Percentiles rank a stretch among this genome's conserved stretches.
phyloP scores from a whole-genome alignment of 1,140 invertebrate genomes.

The Drosophila teissieri region DNA sequence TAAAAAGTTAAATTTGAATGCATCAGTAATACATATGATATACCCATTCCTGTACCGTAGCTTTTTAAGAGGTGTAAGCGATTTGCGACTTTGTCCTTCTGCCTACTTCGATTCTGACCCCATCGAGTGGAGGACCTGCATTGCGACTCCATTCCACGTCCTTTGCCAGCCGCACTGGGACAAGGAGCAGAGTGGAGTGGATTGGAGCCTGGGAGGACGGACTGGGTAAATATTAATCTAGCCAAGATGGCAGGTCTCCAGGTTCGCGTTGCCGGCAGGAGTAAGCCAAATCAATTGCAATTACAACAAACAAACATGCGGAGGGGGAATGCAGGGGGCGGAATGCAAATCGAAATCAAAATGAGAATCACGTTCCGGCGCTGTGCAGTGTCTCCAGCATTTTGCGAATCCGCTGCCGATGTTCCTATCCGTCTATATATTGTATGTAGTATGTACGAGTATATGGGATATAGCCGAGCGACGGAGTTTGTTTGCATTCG shows the following conservation, averaged over 20 bases:
- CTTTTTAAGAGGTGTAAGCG: background rate
- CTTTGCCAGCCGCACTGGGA: background rate
- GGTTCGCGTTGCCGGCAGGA: constrained; percentile 17
- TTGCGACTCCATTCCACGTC: constrained; percentile 8
- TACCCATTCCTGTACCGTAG: no score
- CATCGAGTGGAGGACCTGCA: background rate
- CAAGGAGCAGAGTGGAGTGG: no score
- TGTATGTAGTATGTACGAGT: no score
- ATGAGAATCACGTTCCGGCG: constrained; percentile 50
- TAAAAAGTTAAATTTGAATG: no score
- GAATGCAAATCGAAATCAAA: constrained; percentile 55
- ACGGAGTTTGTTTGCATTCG: constrained; percentile 44
- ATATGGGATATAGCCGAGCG: background rate
- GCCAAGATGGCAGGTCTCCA: constrained; percentile 26
- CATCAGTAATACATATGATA: no score
- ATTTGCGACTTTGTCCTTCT: background rate
- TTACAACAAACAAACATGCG: constrained; percentile 49
- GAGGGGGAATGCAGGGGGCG: background rate
- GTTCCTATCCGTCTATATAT: no score
- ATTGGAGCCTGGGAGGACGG: background rate
- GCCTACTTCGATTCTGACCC: background rate
- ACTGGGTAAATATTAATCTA: constrained; percentile 52
- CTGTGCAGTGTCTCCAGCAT: constrained; percentile 40
- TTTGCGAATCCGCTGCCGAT: constrained; percentile 16
- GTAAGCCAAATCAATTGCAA: constrained; percentile 58